Base-by-base conservation (phyloP, 1,140 invertebrate species). In the Cecropterus lyciades region DNA sequence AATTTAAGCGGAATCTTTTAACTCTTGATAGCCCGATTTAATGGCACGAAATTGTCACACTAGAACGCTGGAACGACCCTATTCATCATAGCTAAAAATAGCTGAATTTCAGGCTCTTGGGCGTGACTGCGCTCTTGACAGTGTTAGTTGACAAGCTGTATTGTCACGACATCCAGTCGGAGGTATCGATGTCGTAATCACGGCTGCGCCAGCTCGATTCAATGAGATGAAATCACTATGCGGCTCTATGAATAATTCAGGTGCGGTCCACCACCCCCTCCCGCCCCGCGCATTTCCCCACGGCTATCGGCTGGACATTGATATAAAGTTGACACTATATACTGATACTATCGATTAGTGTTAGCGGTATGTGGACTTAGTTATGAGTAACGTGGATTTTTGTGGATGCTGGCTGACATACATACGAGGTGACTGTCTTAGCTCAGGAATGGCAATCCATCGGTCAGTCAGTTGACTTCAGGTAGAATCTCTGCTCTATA, bases 161-260 rank as follows among this genome's bases (percentile, higher is more conserved):
- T 80, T 77, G 77, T 80, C 69, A 71, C 67, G 71, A 69, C 67
- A 70, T 69, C 57, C 72, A 65, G 59, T 63, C 72, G 81, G 84
- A 86, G 83, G 79, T 89, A 87, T 91, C 85, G 79, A 52, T 90
- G 68, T 86, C 87, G 85, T 86, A 90, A 90, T 90, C 86, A 90
- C 86, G 83, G 79, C 82, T 72, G 80, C 72, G 72, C 69, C 76
- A 78, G 78, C 79, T 78, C 83, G 79, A 85, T 87, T 89, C 85
- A 90, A 90, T 90, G 87, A 86, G 87, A 87, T 88, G 87, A 88
- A 90, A 90, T 90, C 87, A 90, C 87, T 90, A 89, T 90, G 87
- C 85, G 86, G 80, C 82, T 72, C 53, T 78, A 90, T 90, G 87
- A 90, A 90, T 90, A 84, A 90, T 90, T 88, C 87, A 90, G 80